These are phyloP conservation scores for Hirtodrosophila alboralis DNA, from an alignment of 2,888 invertebrate species.

Conservation along the genomic window DNA sequence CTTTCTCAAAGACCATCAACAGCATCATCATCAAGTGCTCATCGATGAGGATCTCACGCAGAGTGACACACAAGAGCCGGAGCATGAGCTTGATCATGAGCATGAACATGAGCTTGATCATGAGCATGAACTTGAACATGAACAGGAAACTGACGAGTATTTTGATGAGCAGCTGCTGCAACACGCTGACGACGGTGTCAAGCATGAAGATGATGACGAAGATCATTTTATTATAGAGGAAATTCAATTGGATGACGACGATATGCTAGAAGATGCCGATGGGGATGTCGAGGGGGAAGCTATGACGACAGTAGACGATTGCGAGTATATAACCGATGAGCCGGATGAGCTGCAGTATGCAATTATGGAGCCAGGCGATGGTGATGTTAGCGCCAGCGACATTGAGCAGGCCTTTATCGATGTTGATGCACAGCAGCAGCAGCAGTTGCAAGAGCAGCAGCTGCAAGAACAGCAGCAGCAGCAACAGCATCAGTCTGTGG, in stretches of 20 bases:
- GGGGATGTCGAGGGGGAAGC: conserved; percentile 60
- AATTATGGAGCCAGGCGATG: conserved; percentile 72
- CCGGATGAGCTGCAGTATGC: conserved; percentile 78
- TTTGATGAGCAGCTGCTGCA: conserved; percentile 67
- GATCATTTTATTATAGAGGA: conserved; percentile 81
- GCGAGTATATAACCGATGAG: conserved; percentile 69
- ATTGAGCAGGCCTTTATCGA: conserved; percentile 73
- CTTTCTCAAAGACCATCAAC: conserved; percentile 60
- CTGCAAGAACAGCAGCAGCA: conserved; percentile 24
- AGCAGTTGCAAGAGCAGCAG: conserved; percentile 28
- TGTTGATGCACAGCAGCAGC: conserved; percentile 45
- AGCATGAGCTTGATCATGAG: conserved; percentile 72
- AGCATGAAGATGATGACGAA: conserved; percentile 74
- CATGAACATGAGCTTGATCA: conserved; percentile 72
- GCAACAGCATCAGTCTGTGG: conserved; percentile 46
- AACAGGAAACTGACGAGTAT: conserved; percentile 67
- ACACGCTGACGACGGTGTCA: conserved; percentile 62
- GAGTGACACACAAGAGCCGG: conserved; percentile 76
- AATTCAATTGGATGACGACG: conserved; percentile 80
- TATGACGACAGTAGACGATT: conserved; percentile 70
- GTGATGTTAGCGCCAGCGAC: conserved; percentile 67
- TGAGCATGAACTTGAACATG: conserved; percentile 71
- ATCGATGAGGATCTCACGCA: conserved; percentile 81
- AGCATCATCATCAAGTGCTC: conserved; percentile 73
- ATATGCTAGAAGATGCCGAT: conserved; percentile 76